phyloP scores from a whole-genome alignment of 1,140 invertebrate genomes.

The Pseudachorutes palmiensis region DNA sequence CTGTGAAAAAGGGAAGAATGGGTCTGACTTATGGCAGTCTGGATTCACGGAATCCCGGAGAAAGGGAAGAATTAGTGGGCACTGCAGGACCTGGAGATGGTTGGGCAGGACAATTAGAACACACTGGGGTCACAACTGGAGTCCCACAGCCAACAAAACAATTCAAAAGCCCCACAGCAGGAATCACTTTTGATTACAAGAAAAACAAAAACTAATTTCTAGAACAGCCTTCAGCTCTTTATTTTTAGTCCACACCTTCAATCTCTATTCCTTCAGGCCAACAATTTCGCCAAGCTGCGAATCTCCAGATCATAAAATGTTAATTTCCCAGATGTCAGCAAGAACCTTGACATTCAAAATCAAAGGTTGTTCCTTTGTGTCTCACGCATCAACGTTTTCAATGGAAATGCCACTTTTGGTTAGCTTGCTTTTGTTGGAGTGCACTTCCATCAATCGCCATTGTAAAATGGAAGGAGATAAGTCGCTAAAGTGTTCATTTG shows the following conservation, averaged over 20 bases:
- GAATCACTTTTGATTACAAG: background rate
- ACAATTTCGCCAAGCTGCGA: background rate
- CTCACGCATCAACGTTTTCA: background rate
- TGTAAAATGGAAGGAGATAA: background rate
- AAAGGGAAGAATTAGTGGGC: conserved; percentile 1
- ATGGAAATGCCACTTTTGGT: background rate
- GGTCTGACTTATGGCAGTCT: background rate
- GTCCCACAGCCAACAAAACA: background rate
- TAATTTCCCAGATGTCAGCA: background rate
- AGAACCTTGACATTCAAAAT: background rate
- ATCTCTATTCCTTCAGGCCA: background rate
- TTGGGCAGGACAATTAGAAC: conserved; percentile 11
- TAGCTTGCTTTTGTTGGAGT: background rate
- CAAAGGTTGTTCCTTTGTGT: background rate
- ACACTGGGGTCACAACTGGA: background rate
- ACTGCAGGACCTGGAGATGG: background rate
- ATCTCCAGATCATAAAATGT: background rate
- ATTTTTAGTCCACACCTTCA: too few species aligned
- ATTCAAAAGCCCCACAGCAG: background rate
- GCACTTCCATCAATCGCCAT: background rate
- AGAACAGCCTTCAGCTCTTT: background rate
- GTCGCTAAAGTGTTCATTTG: background rate
- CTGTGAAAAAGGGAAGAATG: background rate
- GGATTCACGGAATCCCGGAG: background rate
- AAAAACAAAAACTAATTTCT: background rate